Evolutionary conservation across 2,888 invertebrate genomes (phyloP), one percentile per base, ranked within the genome.

Genomic region (Sycophila texana): DNA sequence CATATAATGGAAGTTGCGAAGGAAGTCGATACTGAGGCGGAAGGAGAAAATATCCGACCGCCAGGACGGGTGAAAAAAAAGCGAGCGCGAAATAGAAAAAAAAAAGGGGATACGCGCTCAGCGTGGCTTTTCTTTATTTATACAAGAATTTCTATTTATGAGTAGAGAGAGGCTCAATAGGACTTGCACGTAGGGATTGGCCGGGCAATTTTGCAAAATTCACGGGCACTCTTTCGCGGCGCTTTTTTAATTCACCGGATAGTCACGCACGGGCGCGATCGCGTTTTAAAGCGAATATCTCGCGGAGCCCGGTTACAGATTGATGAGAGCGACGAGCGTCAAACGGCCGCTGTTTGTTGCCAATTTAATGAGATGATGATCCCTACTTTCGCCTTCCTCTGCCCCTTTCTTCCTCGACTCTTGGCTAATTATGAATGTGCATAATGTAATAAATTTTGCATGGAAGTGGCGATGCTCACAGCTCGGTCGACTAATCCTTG

Each of bases 31-130:
- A 72, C 60, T 60, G 71, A 49, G 16, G 20, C 66, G 77, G 77
- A 77, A 77, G 72, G 39, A 72, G 77, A 60, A 73, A 77, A 73
- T 72, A 77, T 77, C 71, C 77, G 77, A 14, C 53, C 53, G 14
- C 53, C 39, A 22, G 61, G 20, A 4, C 1, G 68, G 13, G 13
- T n/a, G 55, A 49, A 65, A 65, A 57, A 61, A 18, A 20, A 39
- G 30, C 63, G 30, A 22, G n/a, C 39, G 67, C 60, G n/a, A 53
- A 53, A 72, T 66, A 47, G 39, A 60, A 53, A 18, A 5, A 4
- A 53, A 14, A 2, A n/a, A 53, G 53, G n/a, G 53, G 53, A n/a
- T n/a, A 16, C n/a, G n/a, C 5, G 10, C 39, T 26, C 3, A 7
- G 39, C 39, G 1, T 39, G 39, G 12, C 26, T 26, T 30, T 75